Conservation (phyloP, 2,113 vertebrate genomes). For the Spea multiplicata region DNA sequence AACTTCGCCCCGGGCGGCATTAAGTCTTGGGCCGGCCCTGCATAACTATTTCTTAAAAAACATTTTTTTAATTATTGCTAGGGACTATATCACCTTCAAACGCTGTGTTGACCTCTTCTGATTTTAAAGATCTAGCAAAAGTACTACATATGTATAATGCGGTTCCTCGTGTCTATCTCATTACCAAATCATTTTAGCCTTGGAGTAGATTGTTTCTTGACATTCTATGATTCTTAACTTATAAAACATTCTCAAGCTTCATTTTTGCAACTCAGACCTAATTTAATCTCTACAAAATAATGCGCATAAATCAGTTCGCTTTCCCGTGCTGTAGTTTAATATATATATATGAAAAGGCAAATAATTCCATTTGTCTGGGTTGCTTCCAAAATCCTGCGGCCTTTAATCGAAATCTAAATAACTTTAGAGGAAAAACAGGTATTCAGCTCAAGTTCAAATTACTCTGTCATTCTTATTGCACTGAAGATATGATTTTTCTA, state of each 20-base stretch:
- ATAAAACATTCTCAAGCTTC: conserved; percentile 63
- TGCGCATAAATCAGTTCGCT: conserved; percentile 71
- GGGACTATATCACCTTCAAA: not conserved
- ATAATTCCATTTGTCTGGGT: conserved; percentile 65
- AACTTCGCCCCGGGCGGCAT: no score
- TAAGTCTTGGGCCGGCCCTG: no score
- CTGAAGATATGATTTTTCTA: conserved; percentile 68
- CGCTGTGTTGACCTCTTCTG: not conserved
- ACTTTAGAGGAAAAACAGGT: conserved; percentile 74
- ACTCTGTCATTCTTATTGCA: conserved; percentile 67
- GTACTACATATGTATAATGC: conserved; percentile 6
- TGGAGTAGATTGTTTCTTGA: conserved; percentile 51
- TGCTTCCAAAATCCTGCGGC: conserved; percentile 69
- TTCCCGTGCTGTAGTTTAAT: conserved; percentile 65
- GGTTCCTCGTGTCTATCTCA: conserved; percentile 21
- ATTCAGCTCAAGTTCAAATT: conserved; percentile 68
- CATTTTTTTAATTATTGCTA: no score
- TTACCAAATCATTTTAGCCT: conserved; percentile 18
- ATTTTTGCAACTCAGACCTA: conserved; percentile 65
- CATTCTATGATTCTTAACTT: conserved; percentile 61
- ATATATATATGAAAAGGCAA: conserved; percentile 66
- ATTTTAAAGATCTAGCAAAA: not conserved
- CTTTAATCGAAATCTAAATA: conserved; percentile 73
- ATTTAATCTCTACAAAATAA: conserved; percentile 77
- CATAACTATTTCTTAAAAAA: no score